Evolutionary conservation across 2,113 vertebrate genomes (phyloP), one percentile per base, ranked within the genome.

Genomic region (Jaculus jaculus): DNA sequence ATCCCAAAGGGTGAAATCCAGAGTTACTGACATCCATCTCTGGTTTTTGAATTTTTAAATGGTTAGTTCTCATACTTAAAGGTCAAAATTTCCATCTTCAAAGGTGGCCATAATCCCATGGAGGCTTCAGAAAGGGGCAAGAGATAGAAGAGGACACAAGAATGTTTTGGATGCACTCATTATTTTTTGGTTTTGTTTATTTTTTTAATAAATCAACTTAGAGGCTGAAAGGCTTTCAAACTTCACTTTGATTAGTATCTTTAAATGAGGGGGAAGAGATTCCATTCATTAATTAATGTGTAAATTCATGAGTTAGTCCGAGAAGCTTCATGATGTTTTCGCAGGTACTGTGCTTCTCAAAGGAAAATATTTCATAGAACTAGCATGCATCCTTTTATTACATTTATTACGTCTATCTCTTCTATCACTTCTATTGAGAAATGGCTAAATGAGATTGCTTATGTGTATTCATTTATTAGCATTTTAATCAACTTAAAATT

Each of bases 1-100:
- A 47, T 18, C 12, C 66, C 7, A 24, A 69, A 51, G 1, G 23
- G 6, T 9, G 17, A 89, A 91, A 60, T 60, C 74, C 30, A 79
- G 32, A 81, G 84, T 37, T 90, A 92, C 90, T 91, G 79, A 90
- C 32, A 87, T 42, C 81, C 72, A 37, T 21, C n/a, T 84, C 26
- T 47, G 84, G 32, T 86, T 92, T 94, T 72, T 85, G 39, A 81
- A 75, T 93, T 93, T 96, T 93, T 77, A 94, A 94, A 95, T 89
- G 37, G 69, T 63, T 68, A 71, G 54, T 63, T 2, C 21, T 74
- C 89, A 15, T n/a, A 91, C 73, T 91, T 92, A 97, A 95, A 97
- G 89, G 73, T 95, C 60, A 95, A 91, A 82, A 87, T 96, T 96
- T 89, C 73, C 91, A 89, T 93, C 83, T 92, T 89, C 63, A 87